phyloP scores from a whole-genome alignment of 2,113 vertebrate species.

The Hyperopisus bebe region DNA sequence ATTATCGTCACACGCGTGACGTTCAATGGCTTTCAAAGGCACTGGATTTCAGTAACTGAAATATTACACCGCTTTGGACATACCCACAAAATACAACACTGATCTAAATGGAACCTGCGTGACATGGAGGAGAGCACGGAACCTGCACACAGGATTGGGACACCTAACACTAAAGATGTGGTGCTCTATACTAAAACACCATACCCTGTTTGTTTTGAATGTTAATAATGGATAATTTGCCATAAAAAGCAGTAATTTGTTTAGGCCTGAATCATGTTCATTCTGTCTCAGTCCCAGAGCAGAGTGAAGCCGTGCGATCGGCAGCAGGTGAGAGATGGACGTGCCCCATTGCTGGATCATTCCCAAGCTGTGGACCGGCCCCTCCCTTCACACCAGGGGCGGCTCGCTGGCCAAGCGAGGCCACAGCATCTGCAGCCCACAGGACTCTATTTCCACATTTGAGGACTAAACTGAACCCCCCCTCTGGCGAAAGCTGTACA shows the following conservation, averaged over 20 bases:
- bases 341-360: not conserved
- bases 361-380: not conserved
- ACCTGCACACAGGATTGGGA: not conserved
- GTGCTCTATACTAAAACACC: not conserved
- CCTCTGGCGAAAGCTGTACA: not conserved
- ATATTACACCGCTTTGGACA: not conserved
- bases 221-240: not conserved
- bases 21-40: not conserved
- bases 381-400: not conserved
- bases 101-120: not conserved
- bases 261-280: not conserved
- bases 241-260: not conserved
- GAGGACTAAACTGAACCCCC: not conserved
- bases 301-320: not conserved
- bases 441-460: not conserved
- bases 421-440: not conserved
- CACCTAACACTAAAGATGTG: not conserved
- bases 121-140: not conserved
- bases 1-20: not conserved
- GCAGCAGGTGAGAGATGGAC: not conserved
- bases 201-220: not conserved
- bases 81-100: not conserved
- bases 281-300: not conserved
- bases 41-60: not conserved
- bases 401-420: not conserved